Evolutionary conservation across 2,797 vertebrate species (phyloP).

Genomic region (Lacerta bilineata): DNA sequence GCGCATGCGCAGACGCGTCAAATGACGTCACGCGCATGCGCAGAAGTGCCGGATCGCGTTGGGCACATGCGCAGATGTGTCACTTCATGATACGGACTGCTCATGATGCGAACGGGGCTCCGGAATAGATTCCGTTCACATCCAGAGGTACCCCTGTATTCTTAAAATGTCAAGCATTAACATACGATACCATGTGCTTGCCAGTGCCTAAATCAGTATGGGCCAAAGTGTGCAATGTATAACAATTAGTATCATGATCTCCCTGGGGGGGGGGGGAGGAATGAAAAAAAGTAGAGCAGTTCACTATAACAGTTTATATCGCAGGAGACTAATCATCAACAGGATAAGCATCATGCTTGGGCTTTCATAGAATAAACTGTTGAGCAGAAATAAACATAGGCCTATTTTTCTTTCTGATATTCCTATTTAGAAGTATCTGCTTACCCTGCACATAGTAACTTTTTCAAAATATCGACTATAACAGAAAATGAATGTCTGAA

Average conservation of each 20-base stretch:
- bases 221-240: not conserved
- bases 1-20: no score
- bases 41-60: no score
- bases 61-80: no score
- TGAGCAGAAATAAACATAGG: conserved; percentile 9
- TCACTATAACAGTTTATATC: conserved; percentile 62
- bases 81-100: no score
- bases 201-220: conserved; percentile 30
- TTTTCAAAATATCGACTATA: accelerated
- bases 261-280: not conserved
- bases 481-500: conserved; percentile 20
- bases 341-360: conserved; percentile 29
- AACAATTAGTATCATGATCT: conserved; percentile 64
- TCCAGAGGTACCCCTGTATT: not conserved
- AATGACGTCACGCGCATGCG: no score
- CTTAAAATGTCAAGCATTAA: conserved; percentile 20
- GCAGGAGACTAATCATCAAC: conserved; percentile 42
- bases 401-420: not conserved
- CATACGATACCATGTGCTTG: conserved; percentile 7
- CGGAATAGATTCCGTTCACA: no score
- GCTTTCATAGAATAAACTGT: conserved; percentile 44
- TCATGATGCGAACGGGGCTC: no score
- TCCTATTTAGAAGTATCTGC: not conserved
- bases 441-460: not conserved
- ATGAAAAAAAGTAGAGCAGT: conserved; percentile 53